These are phyloP conservation scores for Clarias gariepinus DNA, from an alignment of 2,113 vertebrate genomes.

Conservation along the genomic window DNA sequence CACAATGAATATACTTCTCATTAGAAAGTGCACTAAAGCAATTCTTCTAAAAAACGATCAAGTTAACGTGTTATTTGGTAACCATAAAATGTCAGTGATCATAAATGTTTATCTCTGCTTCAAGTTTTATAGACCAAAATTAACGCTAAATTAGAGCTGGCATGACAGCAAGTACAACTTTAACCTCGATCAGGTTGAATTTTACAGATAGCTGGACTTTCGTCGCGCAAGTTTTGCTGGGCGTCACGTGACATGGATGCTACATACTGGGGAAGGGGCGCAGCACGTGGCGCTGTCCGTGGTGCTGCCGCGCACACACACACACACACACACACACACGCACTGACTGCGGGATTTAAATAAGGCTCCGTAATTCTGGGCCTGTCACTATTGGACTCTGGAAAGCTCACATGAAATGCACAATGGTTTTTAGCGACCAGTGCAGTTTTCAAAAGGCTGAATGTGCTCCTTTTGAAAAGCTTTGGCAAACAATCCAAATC, in stretches of 20 bases:
- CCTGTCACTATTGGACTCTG: background rate
- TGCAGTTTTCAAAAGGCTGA: slow-evolving; percentile 21
- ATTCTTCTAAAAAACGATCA: background rate
- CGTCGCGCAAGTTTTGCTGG: background rate
- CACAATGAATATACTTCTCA: background rate
- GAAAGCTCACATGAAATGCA: slow-evolving; percentile 25
- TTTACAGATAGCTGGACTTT: background rate
- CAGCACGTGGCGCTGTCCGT: slow-evolving; percentile 65
- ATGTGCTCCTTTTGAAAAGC: background rate
- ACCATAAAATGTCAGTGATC: slow-evolving; percentile 23
- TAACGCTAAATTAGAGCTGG: slow-evolving; percentile 7
- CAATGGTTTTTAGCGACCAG: too few species aligned
- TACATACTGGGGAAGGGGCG: background rate
- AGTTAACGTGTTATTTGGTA: slow-evolving; percentile 14
- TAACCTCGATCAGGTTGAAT: background rate
- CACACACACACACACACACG: background rate
- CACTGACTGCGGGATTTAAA: slow-evolving; percentile 4
- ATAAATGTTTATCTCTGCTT: slow-evolving; percentile 35
- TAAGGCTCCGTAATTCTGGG: background rate
- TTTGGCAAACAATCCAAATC: background rate
- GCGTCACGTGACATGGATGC: background rate
- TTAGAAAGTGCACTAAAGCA: background rate
- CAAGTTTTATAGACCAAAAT: slow-evolving; percentile 4
- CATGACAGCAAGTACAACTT: background rate
- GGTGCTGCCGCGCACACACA: slow-evolving; percentile 59